Conservation (phyloP, 2,797 vertebrate genomes). For the Microchirus variegatus region DNA sequence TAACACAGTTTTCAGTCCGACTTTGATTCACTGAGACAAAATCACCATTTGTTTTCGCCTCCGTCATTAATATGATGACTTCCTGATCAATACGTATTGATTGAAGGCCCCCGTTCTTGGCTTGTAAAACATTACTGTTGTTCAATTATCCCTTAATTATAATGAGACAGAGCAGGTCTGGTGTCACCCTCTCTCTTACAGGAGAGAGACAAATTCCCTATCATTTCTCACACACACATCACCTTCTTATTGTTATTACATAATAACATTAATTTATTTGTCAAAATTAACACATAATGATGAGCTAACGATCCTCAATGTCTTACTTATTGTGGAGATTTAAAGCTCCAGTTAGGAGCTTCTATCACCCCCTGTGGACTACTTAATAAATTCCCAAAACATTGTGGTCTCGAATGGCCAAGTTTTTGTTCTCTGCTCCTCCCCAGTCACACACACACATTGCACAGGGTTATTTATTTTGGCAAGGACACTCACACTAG, state of each 20-base stretch:
- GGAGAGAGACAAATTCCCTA: constrained; percentile 32
- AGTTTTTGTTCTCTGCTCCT: too few species aligned
- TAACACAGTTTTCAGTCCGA: too few species aligned
- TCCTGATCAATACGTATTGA: constrained; percentile 74
- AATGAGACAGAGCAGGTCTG: constrained; percentile 41
- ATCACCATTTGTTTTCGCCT: constrained; percentile 38
- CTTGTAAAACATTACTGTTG: constrained; percentile 79
- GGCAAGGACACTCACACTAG: too few species aligned
- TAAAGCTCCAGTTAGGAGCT: too few species aligned
- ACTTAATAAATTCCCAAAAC: too few species aligned
- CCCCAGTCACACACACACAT: too few species aligned
- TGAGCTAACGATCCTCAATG: constrained; percentile 4
- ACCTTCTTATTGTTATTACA: constrained; percentile 46
- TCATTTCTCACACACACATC: constrained; percentile 36
- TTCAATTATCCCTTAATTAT: constrained; percentile 78
- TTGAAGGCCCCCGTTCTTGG: constrained; percentile 67
- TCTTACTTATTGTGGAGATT: neutral
- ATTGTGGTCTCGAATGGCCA: too few species aligned
- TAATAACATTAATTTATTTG: constrained; percentile 47
- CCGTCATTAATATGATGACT: constrained; percentile 66
- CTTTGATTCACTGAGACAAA: constrained; percentile 38
- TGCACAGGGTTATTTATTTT: too few species aligned
- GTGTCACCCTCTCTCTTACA: constrained; percentile 18
- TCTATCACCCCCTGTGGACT: too few species aligned
- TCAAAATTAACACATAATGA: constrained; percentile 30